Evolutionary conservation across 2,113 vertebrate genomes (phyloP), one percentile per base, ranked within the genome.

Genomic region (Leptobrachium ailaonicum): DNA sequence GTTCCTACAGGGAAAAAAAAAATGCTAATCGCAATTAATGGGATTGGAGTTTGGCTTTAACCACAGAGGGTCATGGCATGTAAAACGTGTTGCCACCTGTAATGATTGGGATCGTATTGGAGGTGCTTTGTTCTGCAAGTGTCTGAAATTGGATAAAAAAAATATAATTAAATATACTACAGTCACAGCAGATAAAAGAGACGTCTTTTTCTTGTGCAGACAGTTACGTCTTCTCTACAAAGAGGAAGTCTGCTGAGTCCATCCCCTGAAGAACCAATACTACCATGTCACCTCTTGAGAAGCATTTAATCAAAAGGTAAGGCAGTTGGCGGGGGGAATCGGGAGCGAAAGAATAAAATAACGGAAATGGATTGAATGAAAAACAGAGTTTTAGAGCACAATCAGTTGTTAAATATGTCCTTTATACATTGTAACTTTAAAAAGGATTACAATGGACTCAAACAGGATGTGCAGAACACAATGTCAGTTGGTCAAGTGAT

Each of bases 21-120:
- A 73, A 68, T 60, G 62, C 64, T 69, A 81, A 80, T 74, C 47
- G 78, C 78, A 74, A 81, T 75, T 81, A 81, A 69, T 13, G 58
- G 66, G 47, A 81, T 56, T 11, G n/a, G 43, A 75, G 66, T 50
- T 40, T 6, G 71, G 67, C 72, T 40, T 41, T 68, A 42, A 74
- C 71, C 9, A 11, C 64, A 44, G 62, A n/a, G 63, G 60, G 71
- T 75, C 79, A 69, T 12, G 10, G 79, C 41, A 10, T 32, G 20
- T 41, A 63, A 62, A 64, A 41, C 9, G 42, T 41, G 62, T 41
- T 66, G 62, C 79, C 73, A 75, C 78, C 63, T 68, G 64, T 69
- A 75, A 75, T 69, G 79, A 75, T n/a, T 81, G 66, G 79, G n/a
- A 69, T 66, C 43, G 54, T 73, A 69, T 81, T 74, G 67, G 50